Base-by-base conservation (phyloP, 64 coral and sea anemone species). In the Hydrozoanthus tunicans region DNA sequence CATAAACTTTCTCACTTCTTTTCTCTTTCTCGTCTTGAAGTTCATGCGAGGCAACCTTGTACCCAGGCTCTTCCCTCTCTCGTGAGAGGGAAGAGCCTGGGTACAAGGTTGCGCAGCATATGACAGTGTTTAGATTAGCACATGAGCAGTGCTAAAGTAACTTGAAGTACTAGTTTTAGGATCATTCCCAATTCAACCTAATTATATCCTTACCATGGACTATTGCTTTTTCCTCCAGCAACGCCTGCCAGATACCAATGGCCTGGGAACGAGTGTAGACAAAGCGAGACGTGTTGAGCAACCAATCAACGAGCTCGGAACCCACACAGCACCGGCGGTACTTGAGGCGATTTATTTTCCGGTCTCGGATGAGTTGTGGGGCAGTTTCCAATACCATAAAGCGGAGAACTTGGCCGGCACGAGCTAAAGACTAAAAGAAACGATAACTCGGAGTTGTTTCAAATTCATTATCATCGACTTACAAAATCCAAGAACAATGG, bases 211-310 rank as follows among this genome's bases (percentile, higher is more conserved):
- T 67, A 96, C 95, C 95, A 43, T 94, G 89, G 53, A 79, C 80
- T 51, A 96, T 89, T 51, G 77, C 81, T 25, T 78, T 90, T 73
- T 80, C 95, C 92, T 96, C 95, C 9, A 96, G 79, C n/a, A 96
- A 75, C 7, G 92, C 95, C 90, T 96, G 95, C 51, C 90, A 86
- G 51, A 94, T 82, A 71, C 81, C 77, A 24, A 92, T 81, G 15
- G 92, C 89, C 59, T 96, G 95, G 58, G 91, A 94, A 11, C 92
- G 92, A 55, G 92, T 93, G 83, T 96, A 90, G 77, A 96, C 95
- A 9, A 94, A 85, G 56, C 92, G 81, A 23, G 89, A 91, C 6
- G 81, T 90, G 56, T 89, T 84, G 3, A 81, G 62, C 83, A 96
- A 57, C 95, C 95, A 96, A 72, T 91, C 92, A 72, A 96, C 81